These are phyloP conservation scores for Kuschelorhynchus macadamiae DNA, from an alignment of 2,888 invertebrate species.

Conservation along the genomic window DNA sequence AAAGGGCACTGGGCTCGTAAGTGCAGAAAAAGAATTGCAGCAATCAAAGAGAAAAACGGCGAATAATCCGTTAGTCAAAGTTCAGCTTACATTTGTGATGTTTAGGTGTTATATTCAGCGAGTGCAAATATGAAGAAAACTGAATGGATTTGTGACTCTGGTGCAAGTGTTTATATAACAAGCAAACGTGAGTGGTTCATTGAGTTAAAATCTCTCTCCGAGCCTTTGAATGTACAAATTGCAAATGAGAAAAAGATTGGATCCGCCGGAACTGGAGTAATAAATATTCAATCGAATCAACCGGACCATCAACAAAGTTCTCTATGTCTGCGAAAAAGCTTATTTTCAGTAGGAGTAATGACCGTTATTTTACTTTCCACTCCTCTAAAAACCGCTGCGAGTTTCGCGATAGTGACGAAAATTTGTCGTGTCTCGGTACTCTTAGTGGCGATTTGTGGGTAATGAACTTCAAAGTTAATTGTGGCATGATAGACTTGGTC, in stretches of 20 bases:
- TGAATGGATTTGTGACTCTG: conserved; percentile 55
- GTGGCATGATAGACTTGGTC: conserved; percentile 10
- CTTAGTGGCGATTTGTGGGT: too few relatives aligned
- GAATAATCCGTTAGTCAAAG: background rate
- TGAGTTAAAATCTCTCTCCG: background rate
- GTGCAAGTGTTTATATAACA: conserved; percentile 54
- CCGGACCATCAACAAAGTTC: conserved; percentile 30
- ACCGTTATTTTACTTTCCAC: too few relatives aligned
- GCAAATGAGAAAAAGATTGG: conserved; percentile 26
- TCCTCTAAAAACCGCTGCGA: too few relatives aligned
- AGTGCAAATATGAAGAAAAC: conserved; percentile 28
- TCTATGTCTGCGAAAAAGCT: conserved; percentile 33
- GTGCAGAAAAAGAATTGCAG: conserved; percentile 33
- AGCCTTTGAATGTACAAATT: conserved; percentile 18
- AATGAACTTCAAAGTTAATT: background rate
- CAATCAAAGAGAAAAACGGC: background rate
- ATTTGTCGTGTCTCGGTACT: too few relatives aligned
- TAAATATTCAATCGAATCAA: conserved; percentile 32
- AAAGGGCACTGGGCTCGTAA: too few relatives aligned
- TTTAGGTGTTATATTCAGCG: conserved; percentile 29
- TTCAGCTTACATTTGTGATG: conserved; percentile 39
- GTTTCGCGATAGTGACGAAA: too few relatives aligned
- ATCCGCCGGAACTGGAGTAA: conserved; percentile 20
- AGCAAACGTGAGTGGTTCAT: conserved; percentile 48
- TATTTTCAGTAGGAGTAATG: conserved; percentile 37